Evolutionary conservation across 2,113 vertebrate species (phyloP).

Genomic region (Sphaerodactylus townsendi): DNA sequence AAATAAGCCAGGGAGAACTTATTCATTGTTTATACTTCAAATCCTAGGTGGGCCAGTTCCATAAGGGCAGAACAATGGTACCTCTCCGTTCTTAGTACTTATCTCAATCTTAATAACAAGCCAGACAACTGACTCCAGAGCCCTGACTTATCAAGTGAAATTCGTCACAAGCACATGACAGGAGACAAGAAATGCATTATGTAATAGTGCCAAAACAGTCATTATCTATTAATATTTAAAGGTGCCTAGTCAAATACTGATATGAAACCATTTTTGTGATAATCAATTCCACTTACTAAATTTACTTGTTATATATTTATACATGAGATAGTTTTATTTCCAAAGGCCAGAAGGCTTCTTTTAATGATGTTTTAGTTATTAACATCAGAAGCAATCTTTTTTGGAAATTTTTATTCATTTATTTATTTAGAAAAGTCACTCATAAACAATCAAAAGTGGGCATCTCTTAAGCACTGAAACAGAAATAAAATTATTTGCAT

Average conservation of each 20-base stretch:
- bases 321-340: constrained; percentile 67
- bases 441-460: constrained; percentile 43
- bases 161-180: constrained; percentile 77
- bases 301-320: constrained; percentile 75
- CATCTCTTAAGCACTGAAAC: constrained; percentile 29
- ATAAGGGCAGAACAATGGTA: constrained; percentile 73
- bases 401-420: too few relatives aligned
- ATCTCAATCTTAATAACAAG: constrained; percentile 86
- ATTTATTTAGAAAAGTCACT: constrained; percentile 65
- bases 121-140: constrained; percentile 87
- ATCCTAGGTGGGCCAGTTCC: constrained; percentile 70
- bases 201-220: constrained; percentile 70
- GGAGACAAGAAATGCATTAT: constrained; percentile 80
- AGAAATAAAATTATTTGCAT: constrained; percentile 26
- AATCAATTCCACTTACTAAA: constrained; percentile 69
- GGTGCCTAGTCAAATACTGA: constrained; percentile 74
- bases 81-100: constrained; percentile 78
- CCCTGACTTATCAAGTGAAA: constrained; percentile 82
- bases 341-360: constrained; percentile 76
- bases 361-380: constrained; percentile 69
- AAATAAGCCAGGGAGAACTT: constrained; percentile 72
- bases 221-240: constrained; percentile 79
- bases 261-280: constrained; percentile 71
- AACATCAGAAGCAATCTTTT: constrained; percentile 73
- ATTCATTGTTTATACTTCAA: constrained; percentile 75